Base-by-base conservation (phyloP, 2,113 vertebrate genomes). In the Coptodon rendalli region DNA sequence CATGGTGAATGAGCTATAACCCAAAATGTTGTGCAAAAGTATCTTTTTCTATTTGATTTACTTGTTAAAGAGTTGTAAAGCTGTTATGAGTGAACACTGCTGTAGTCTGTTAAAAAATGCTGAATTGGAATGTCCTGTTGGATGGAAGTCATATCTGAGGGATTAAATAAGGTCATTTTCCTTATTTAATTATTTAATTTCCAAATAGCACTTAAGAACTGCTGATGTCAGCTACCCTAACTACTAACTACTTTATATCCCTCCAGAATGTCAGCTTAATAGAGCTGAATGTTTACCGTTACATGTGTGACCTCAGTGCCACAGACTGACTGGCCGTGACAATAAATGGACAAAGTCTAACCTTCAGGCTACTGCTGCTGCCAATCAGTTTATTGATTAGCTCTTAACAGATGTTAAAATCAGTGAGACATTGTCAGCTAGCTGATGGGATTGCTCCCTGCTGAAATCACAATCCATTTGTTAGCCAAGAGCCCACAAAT, bases 361-460 rank as follows among this genome's bases (percentile, higher is more conserved):
- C 83, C 87, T 84, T 84, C 53, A 66, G 87, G 86, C 83, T 9
- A 34, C 31, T 9, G 54, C 45, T 76, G 24, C 83, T 63, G 24
- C 85, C 84, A 73, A 89, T 92, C 87, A 24, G 27, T 87, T 80
- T 92, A 94, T 93, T 90, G 94, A 95, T 93, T 50, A 17, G 73
- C 84, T 66, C 78, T 90, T 88, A 92, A 83, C 79, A 56, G 87
- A 85, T 76, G 80, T 86, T 92, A 45, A 86, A 81, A 86, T 86
- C 85, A 89, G 53, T 90, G 88, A 86, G 56, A 89, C 79, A 73
- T 92, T 84, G 88, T 86, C 86, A 88, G 87, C 87, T 68, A 56
- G 82, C 89, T 76, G 89, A 86, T 61, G 48, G 86, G 80, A 89
- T 73, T 3, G 66, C 34, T 86, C 52, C 83, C 48, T 3, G 4